Percentiles rank a stretch among this genome's conserved stretches.
Conservation (phyloP, 2,888 invertebrate species). For the Pseudococcus jackbeardsleyi region DNA sequence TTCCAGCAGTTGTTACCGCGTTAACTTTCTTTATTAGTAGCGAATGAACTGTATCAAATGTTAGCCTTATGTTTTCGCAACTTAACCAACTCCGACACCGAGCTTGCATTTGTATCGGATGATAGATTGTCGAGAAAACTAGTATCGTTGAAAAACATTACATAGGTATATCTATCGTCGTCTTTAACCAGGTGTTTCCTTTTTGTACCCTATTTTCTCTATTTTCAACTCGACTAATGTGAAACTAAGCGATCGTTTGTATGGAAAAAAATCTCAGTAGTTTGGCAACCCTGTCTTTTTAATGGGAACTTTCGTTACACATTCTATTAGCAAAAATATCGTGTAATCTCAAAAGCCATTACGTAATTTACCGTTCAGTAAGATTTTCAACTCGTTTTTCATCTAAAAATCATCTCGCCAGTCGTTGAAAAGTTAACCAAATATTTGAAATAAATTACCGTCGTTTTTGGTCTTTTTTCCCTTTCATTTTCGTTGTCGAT, state of each 20-base stretch:
- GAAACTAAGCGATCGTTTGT: neutral
- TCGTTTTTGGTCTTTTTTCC: neutral
- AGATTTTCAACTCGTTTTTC: constrained; percentile 3
- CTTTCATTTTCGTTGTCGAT: neutral
- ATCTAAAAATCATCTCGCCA: neutral
- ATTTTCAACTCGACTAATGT: neutral
- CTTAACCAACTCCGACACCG: neutral
- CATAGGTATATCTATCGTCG: too few species aligned
- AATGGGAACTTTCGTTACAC: neutral
- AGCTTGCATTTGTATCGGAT: neutral
- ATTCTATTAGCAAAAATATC: neutral
- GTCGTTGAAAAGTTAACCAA: neutral
- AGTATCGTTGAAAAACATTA: neutral
- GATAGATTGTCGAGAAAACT: neutral
- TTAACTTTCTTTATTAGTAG: neutral
- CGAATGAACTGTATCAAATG: constrained; percentile 29
- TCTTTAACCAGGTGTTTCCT: neutral
- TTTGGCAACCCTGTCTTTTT: neutral
- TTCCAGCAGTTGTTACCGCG: constrained; percentile 1
- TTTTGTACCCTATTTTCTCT: neutral
- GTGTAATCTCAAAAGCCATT: constrained; percentile 2
- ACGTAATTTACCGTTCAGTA: neutral
- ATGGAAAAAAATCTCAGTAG: neutral
- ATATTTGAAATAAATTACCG: neutral
- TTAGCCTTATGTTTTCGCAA: neutral